Evolutionary conservation across 1,140 invertebrate species (phyloP), one percentile per base, ranked within the genome.

Genomic region (Platorchestia sp.): DNA sequence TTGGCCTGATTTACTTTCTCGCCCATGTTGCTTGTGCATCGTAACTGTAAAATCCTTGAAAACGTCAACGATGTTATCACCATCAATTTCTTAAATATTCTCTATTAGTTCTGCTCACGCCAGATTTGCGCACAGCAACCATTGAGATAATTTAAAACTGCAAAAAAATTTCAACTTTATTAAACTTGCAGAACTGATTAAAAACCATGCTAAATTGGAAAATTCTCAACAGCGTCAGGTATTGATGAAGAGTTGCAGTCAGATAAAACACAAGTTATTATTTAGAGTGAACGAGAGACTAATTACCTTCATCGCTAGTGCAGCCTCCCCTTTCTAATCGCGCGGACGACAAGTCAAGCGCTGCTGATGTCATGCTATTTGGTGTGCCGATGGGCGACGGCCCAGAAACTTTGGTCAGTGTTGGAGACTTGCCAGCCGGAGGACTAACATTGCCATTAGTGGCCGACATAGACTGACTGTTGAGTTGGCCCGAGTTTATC

Each of bases 251-350:
- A 75, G 59, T 36, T 75, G 27, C 59, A 75, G 27, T 75, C 59
- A 75, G 27, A 14, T 36, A 75, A 1, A 75, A 36, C 59, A 36
- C 14, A 14, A 75, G 3, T 75, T 75, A 75, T 22, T 36, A 75
- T 75, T 36, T 42, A 89, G 41, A 19, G 87, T 42, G 87, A 36
- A 42, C 87, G 41, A 42, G n/a, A 44, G 41, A 89, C 43, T 95
- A 95, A 96, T 96, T 96, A 96, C 96, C 96, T 96, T 96, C 96
- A 95, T 96, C 96, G 95, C 96, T 96, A 96, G 95, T 96, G 96
- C 95, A 96, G 95, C 95, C 95, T 93, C 95, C 96, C 95, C 96
- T 96, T 95, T 96, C 96, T 95, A 96, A 95, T 96, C 96, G 95
- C 75, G 96, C 96, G 95, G 96, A 95, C 40, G 96, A 96, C 95